phyloP scores from a whole-genome alignment of 2,113 vertebrate genomes.

The Spheniscus mendiculus region DNA sequence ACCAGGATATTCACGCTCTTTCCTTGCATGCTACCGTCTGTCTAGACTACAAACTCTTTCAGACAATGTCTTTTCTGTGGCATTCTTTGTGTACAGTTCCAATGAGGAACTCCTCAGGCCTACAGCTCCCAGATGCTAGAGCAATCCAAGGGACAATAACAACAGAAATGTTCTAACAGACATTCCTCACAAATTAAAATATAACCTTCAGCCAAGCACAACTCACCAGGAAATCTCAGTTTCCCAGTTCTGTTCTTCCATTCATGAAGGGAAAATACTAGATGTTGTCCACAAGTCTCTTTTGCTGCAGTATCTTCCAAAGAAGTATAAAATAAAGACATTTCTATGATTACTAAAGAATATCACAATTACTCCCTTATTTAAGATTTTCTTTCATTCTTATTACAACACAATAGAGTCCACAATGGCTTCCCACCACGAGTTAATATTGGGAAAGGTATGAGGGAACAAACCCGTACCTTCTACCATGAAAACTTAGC shows the following conservation, averaged over 20 bases:
- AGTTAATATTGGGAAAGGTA: neutral
- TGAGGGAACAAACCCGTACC: neutral
- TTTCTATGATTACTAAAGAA: neutral
- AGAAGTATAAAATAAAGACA: neutral
- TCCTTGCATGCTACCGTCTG: neutral
- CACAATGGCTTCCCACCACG: neutral
- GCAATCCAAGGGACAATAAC: neutral
- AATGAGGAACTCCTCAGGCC: neutral
- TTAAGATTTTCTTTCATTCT: neutral
- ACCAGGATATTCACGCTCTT: neutral
- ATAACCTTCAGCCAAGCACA: neutral
- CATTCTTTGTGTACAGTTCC: neutral
- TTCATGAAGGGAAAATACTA: neutral
- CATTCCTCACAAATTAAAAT: neutral
- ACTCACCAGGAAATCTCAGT: neutral
- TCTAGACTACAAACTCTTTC: neutral
- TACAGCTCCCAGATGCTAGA: neutral
- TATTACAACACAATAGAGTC: neutral
- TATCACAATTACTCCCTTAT: neutral
- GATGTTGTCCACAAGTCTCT: neutral
- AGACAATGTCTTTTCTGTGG: neutral
- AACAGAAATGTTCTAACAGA: neutral
- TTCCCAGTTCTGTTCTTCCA: neutral
- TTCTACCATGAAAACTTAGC: neutral
- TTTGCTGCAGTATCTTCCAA: neutral